Evolutionary conservation across 2,888 invertebrate genomes (phyloP), one percentile per base, ranked within the genome.

Genomic region (Cryptosula pallasiana): DNA sequence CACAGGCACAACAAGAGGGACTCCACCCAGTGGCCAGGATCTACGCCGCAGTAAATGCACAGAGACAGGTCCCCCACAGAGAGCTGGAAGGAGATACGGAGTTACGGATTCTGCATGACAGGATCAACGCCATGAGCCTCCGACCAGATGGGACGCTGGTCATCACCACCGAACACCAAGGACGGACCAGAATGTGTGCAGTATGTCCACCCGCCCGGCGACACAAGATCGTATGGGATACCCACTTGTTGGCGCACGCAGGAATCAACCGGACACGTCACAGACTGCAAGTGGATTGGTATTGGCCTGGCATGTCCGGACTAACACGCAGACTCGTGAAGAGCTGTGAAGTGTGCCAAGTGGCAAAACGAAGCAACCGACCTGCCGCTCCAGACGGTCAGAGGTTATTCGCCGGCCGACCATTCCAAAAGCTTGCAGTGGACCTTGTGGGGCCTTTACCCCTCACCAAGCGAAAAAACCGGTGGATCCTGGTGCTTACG

Each of bases 261-360:
- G 57, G 57, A 13, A 9, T 57, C 13, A 25, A 57, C 25, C 20
- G 25, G 25, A 57, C 57, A 25, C 25, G 5, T 16, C 13, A 23
- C 5, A 25, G 57, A 9, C 13, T 57, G 5, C 57, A 57, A 25
- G 13, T 23, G 25, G n/a, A 57, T 5, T 57, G 57, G 57, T 57
- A 57, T 57, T 57, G 57, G 57, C 57, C 57, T n/a, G 57, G 57
- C 5, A 57, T 57, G 57, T n/a, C 57, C 20, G 25, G 23, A 5
- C 13, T 16, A 5, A 25, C n/a, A 23, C 20, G 57, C 5, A 9
- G 57, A 25, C 13, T 9, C 5, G 57, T 57, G 5, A 16, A n/a
- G 57, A 9, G 20, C 25, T 57, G 57, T 57, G 23, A 57, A 57
- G 23, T 23, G 57, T 57, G 57, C 25, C 57, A 57, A 25, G 13